Evolutionary conservation across 1,140 invertebrate species (phyloP), one percentile per base, ranked within the genome.

Genomic region (Nomia melanderi): DNA sequence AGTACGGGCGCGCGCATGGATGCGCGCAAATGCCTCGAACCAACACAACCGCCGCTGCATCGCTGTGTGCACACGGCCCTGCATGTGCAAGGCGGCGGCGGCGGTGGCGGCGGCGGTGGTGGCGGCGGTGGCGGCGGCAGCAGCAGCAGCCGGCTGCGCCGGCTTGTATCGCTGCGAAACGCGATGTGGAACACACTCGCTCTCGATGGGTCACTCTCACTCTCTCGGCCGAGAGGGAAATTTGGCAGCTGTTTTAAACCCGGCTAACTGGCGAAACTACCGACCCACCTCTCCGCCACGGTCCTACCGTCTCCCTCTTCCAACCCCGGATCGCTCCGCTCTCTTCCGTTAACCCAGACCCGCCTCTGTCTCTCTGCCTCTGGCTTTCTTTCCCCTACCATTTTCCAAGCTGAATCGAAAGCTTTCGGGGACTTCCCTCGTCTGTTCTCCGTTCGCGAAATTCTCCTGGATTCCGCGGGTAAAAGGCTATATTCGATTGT

Each of bases 221-320:
- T 91, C 89, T 89, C 87, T 88, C 86, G 86, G 81, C 83, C 84
- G 91, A 91, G 91, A 91, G 90, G 91, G 90, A 92, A 91, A 91
- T 92, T 92, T 86, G 91, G 90, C 90, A 91, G 90, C 91, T 91
- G 91, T 90, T 92, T 91, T 89, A 90, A 91, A 89, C 87, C 83
- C 83, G 84, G 88, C 84, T 89, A 90, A 91, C 90, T 87, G 89
- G 83, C 87, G 85, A 90, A 90, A 90, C 87, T 87, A 60, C 29
- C 82, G 75, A 83, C 82, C 87, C 81, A 84, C 78, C 84, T 87
- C 81, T 87, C 82, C 53, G 64, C 71, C 80, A 33, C 66, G 56
- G 60, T 57, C 72, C 62, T 81, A 69, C 53, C 54, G 29, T 64
- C 78, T 41, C 66, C 57, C 47, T 44, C 41, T 53, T 27, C 17